Evolutionary conservation across 2,113 vertebrate genomes (phyloP).

Genomic region (Chlorodrepanis virens): DNA sequence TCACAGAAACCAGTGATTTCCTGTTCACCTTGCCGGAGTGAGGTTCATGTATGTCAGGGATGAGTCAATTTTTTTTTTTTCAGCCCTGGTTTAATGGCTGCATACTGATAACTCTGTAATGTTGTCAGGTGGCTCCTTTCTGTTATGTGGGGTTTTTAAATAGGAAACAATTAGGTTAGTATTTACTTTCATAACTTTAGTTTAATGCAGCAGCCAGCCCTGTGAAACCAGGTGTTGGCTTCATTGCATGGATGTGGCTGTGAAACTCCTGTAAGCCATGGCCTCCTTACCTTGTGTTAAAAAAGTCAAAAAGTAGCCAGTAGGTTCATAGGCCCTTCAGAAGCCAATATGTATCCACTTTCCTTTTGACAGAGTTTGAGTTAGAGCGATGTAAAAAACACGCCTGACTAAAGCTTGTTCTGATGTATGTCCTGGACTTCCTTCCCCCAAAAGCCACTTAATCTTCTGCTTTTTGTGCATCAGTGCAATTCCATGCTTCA

Average conservation of each 20-base stretch:
- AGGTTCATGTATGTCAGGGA: neutral
- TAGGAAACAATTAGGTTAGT: neutral
- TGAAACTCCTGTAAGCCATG: neutral
- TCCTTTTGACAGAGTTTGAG: neutral
- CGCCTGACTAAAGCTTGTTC: neutral
- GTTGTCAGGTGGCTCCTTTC: neutral
- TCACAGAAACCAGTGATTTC: neutral
- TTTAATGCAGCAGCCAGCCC: neutral
- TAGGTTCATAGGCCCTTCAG: neutral
- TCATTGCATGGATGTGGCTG: rapidly evolving
- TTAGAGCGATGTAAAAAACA: neutral
- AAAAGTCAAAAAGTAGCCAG: neutral
- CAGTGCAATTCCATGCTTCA: rapidly evolving
- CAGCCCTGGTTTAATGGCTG: neutral
- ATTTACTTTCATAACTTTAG: neutral
- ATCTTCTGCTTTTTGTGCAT: neutral
- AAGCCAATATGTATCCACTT: neutral
- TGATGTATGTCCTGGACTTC: neutral
- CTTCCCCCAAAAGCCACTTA: neutral
- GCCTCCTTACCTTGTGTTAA: neutral
- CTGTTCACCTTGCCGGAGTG: neutral
- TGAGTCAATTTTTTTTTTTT: neutral
- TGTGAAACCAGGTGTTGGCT: neutral
- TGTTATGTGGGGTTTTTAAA: neutral
- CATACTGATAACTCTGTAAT: neutral